phyloP scores from a whole-genome alignment of 2,113 vertebrate genomes.

The Dipodomys spectabilis region DNA sequence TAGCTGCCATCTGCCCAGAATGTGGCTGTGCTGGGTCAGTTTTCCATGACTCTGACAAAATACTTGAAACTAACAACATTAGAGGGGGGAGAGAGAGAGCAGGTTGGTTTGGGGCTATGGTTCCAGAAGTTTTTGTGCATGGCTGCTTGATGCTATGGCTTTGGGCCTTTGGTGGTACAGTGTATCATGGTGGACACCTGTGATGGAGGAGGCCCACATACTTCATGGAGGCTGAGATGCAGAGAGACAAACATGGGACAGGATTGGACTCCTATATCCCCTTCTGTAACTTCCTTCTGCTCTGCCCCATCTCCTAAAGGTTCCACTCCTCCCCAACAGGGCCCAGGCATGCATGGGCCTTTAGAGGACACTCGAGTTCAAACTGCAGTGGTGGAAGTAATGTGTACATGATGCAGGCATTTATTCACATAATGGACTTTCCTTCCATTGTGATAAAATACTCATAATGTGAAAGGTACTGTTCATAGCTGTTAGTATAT shows the following conservation, averaged over 20 bases:
- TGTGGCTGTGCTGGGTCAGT: neutral
- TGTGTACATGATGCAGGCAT: accelerated
- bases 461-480: neutral
- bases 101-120: neutral
- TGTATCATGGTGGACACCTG: neutral
- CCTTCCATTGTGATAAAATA: neutral
- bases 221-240: neutral
- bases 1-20: neutral
- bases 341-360: neutral
- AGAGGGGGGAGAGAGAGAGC: neutral
- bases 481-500: neutral
- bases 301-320: neutral
- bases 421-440: neutral
- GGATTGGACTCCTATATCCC: neutral
- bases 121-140: neutral
- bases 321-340: too few relatives aligned
- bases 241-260: neutral
- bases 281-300: neutral
- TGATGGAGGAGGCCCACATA: neutral
- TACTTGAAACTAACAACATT: neutral
- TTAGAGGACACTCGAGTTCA: too few relatives aligned
- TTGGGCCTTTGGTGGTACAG: neutral
- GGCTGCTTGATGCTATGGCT: neutral
- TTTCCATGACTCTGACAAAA: neutral
- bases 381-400: neutral